Conservation (phyloP, 92 coral and sea anemone species). For the Palythoa grandis region DNA sequence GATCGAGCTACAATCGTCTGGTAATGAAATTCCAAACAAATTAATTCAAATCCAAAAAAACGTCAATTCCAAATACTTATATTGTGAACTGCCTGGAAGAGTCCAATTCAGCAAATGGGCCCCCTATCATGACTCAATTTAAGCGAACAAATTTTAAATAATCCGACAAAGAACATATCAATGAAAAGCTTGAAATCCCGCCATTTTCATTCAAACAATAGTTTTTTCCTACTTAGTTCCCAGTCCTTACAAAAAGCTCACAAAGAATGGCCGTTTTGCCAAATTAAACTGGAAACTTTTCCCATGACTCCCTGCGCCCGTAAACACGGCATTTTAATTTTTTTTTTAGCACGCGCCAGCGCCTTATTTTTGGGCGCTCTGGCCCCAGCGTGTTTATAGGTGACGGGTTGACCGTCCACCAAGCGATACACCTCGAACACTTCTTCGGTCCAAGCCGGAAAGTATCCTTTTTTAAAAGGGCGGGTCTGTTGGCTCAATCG, state of each 20-base stretch:
- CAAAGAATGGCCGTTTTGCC: slow-evolving; percentile 16
- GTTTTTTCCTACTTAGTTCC: slow-evolving; percentile 3
- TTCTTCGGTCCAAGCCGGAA: too few relatives aligned
- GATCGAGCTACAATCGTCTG: slow-evolving; percentile 1
- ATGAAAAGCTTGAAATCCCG: slow-evolving; percentile 19
- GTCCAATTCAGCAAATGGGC: slow-evolving; percentile 5
- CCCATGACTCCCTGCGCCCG: slow-evolving; percentile 28
- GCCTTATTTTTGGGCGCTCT: slow-evolving; percentile 20
- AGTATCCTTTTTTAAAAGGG: too few relatives aligned
- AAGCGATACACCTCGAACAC: too few relatives aligned
- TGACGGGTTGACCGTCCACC: too few relatives aligned
- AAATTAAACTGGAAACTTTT: slow-evolving; percentile 11
- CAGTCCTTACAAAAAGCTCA: slow-evolving; percentile 10
- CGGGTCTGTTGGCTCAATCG: too few relatives aligned
- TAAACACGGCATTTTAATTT: slow-evolving; percentile 1
- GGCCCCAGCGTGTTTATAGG: slow-evolving; percentile 36
- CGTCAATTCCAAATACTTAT: not conserved
- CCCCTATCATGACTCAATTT: slow-evolving; percentile 15
- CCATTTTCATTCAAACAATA: slow-evolving; percentile 24
- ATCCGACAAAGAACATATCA: slow-evolving; percentile 7
- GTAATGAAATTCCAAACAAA: not conserved
- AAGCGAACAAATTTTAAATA: slow-evolving; percentile 13
- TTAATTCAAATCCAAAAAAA: slow-evolving; percentile 11
- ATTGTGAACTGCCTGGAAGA: slow-evolving; percentile 1
- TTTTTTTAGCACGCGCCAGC: slow-evolving; percentile 4